A percentile compares a stretch with the other conserved stretches of the same genome.
Evolutionary conservation across 2,888 invertebrate genomes (phyloP).

Genomic region (Serripes groenlandicus): DNA sequence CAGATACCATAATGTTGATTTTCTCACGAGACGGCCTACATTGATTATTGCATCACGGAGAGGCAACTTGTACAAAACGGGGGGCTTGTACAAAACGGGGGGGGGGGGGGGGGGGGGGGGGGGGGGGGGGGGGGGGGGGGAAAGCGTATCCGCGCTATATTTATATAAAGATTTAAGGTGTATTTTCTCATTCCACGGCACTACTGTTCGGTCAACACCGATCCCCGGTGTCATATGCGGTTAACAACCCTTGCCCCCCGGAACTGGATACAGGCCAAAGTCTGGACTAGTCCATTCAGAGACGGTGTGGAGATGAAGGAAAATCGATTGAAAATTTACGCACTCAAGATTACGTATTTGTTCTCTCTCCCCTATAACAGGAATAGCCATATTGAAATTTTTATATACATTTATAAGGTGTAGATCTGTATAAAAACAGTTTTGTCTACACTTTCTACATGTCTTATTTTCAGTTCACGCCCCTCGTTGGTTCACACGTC

Average conservation of each 20-base stretch:
- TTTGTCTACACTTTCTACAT: neutral
- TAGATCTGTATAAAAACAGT: neutral
- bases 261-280: constrained; percentile 34
- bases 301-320: neutral
- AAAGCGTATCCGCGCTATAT: neutral
- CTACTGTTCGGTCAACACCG: neutral
- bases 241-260: constrained; percentile 52
- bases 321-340: neutral
- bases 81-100: too few species aligned
- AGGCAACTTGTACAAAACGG: too few species aligned
- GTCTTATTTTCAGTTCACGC: constrained; percentile 37
- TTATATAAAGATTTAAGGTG: neutral
- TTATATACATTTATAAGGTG: too few species aligned
- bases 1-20: too few species aligned
- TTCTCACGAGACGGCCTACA: too few species aligned
- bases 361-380: neutral
- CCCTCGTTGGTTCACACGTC: constrained; percentile 70
- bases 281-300: neutral
- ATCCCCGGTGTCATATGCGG: constrained; percentile 19
- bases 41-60: too few species aligned
- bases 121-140: neutral
- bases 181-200: neutral
- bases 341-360: neutral
- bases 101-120: too few species aligned
- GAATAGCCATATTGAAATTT: neutral